A percentile compares a stretch with the other conserved stretches of the same genome.
These are phyloP conservation scores for Lepus timidus DNA, from an alignment of 2,113 vertebrate species.

Conservation along the genomic window DNA sequence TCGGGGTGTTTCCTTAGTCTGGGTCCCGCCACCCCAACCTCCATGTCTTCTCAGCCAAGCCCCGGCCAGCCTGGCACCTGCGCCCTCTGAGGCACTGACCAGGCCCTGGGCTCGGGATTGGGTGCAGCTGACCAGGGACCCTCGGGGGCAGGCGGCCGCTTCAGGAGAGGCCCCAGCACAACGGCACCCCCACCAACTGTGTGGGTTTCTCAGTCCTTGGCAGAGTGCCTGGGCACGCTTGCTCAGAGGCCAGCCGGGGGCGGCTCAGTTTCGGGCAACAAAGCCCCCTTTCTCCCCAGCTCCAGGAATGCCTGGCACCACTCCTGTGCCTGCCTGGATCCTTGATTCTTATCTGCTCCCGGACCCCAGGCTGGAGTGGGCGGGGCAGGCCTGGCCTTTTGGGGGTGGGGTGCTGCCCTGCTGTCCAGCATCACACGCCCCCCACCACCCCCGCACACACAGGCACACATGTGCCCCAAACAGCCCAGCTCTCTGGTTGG, in stretches of 20 bases:
- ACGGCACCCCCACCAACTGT: fast-evolving
- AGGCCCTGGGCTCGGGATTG: neutral
- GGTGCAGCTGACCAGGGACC: neutral
- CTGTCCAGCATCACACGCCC: neutral
- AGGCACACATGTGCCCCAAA: neutral
- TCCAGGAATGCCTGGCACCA: slow-evolving; percentile 50
- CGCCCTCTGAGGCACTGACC: neutral
- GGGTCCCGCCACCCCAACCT: neutral
- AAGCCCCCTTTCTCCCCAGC: slow-evolving; percentile 72
- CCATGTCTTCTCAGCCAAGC: neutral
- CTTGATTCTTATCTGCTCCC: slow-evolving; percentile 5
- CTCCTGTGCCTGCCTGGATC: neutral
- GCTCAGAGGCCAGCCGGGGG: slow-evolving; percentile 25
- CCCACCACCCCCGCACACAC: too few relatives aligned
- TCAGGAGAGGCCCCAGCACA: neutral
- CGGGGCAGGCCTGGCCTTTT: neutral
- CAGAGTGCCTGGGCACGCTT: slow-evolving; percentile 30
- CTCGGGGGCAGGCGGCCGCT: neutral
- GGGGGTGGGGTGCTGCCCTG: fast-evolving
- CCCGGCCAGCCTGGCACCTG: neutral
- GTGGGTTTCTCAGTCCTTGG: slow-evolving; percentile 48
- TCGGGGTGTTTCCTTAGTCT: fast-evolving
- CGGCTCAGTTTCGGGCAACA: slow-evolving; percentile 65
- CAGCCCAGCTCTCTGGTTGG: fast-evolving
- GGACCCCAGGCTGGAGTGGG: neutral